These are phyloP conservation scores for Myrmophylax atrothorax DNA, from an alignment of 2,113 vertebrate species.

Conservation along the genomic window DNA sequence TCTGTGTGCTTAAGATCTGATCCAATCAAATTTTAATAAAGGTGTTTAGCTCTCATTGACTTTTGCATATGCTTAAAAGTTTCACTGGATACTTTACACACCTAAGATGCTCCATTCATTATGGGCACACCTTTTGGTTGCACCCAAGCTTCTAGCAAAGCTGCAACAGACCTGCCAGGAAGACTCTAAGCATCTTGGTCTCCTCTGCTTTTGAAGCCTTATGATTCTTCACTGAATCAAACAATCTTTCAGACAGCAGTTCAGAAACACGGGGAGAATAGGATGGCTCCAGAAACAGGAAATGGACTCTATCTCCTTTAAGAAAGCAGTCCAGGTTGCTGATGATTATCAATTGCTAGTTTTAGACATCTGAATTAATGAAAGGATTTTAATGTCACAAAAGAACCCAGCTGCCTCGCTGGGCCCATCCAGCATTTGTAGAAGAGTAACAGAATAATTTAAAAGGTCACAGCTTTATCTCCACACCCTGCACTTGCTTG, in stretches of 20 bases:
- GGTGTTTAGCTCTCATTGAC: background rate
- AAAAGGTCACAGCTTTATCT: constrained; percentile 36
- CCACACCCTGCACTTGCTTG: background rate
- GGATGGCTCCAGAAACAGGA: background rate
- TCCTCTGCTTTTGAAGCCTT: background rate
- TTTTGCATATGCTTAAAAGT: background rate
- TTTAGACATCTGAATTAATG: constrained; percentile 10
- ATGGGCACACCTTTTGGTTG: background rate
- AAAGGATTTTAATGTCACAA: constrained; percentile 11
- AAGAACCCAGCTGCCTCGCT: background rate
- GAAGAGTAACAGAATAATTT: background rate
- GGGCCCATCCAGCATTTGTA: background rate
- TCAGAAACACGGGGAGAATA: background rate
- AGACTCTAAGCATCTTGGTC: background rate
- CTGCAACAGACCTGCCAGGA: background rate
- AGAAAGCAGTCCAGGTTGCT: background rate
- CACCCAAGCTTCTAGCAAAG: background rate
- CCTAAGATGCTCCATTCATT: background rate
- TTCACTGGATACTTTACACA: background rate
- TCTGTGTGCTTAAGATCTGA: background rate
- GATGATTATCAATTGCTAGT: background rate
- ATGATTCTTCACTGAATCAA: background rate
- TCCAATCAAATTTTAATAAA: background rate
- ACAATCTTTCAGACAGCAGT: background rate
- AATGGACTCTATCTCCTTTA: background rate